A percentile compares a stretch with the other conserved stretches of the same genome.
Conservation (phyloP, 2,113 vertebrate species). For the Camelus dromedarius region DNA sequence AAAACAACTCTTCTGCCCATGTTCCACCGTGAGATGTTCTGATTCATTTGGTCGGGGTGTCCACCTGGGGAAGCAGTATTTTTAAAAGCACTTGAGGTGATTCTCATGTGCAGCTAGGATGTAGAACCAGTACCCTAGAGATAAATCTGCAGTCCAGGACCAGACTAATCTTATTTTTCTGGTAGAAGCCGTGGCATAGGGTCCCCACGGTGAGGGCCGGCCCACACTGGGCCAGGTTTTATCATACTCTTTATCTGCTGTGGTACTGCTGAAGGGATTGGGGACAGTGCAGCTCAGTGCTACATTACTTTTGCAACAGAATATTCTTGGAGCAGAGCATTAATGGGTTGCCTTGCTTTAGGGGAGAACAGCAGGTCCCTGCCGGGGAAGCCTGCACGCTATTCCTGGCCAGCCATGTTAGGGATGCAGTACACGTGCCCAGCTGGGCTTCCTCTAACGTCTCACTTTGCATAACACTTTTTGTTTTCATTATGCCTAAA, state of each 20-base stretch:
- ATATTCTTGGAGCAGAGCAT: background rate
- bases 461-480: slow-evolving; percentile 76
- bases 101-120: background rate
- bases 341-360: slow-evolving; percentile 50
- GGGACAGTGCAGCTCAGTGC: background rate
- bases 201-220: rapidly evolving
- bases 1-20: background rate
- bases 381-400: background rate
- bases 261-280: background rate
- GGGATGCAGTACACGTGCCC: background rate
- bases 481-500: slow-evolving; percentile 82
- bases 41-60: background rate
- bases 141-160: background rate
- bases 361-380: background rate
- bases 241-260: background rate
- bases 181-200: background rate
- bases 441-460: slow-evolving; percentile 65
- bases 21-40: background rate
- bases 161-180: background rate
- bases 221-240: background rate
- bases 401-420: background rate
- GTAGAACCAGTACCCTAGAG: background rate
- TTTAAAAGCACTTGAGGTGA: background rate
- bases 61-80: background rate
- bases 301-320: background rate